Evolutionary conservation across 2,113 vertebrate genomes (phyloP).

Genomic region (Salvelinus sp.): DNA sequence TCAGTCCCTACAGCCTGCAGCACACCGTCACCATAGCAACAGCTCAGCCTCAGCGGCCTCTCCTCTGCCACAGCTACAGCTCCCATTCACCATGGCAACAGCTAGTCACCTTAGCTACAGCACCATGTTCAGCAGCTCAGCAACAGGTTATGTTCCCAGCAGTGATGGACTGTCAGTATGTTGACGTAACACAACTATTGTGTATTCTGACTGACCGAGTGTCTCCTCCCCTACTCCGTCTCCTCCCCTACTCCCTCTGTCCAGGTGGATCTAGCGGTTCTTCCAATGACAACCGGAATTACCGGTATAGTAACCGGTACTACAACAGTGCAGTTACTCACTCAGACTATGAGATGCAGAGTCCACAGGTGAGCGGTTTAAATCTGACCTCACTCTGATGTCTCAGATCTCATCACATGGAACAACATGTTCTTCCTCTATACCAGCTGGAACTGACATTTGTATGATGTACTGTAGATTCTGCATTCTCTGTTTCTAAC

Average conservation of each 20-base stretch:
- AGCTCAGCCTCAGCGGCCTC: constrained; percentile 13
- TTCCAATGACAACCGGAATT: constrained; percentile 92
- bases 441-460: background rate
- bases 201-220: background rate
- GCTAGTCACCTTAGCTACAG: background rate
- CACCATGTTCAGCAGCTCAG: background rate
- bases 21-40: background rate
- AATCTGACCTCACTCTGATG: no score
- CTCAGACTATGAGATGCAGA: constrained; percentile 93
- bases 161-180: background rate
- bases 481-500: background rate
- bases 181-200: background rate
- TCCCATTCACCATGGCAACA: constrained; percentile 12
- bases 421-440: background rate
- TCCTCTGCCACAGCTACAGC: background rate
- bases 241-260: background rate
- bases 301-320: constrained; percentile 92
- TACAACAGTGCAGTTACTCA: constrained; percentile 87
- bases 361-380: constrained; percentile 77
- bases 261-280: constrained; percentile 93
- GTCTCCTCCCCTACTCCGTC: no score
- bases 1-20: background rate
- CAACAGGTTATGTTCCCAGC: background rate
- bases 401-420: no score
- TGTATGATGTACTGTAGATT: background rate